Percentiles rank a stretch among this genome's conserved stretches.
Conservation (phyloP, 1,140 invertebrate species). For the Drosophila kanapiae region DNA sequence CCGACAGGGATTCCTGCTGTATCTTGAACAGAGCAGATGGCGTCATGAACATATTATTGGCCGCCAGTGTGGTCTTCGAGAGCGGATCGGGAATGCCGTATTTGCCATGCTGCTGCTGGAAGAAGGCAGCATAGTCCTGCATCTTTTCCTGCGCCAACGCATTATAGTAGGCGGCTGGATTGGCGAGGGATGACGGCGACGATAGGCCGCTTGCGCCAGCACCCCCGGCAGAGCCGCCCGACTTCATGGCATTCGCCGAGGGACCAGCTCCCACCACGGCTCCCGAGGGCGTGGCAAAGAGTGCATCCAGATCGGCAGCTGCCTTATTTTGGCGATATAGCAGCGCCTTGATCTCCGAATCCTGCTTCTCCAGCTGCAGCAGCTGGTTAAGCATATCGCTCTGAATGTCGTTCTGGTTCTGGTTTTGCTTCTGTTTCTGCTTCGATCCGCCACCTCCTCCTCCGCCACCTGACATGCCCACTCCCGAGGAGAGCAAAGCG, state of each 20-base stretch:
- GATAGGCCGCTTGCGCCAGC: constrained; percentile 41
- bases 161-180: constrained; percentile 79
- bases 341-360: constrained; percentile 75
- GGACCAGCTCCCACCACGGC: constrained; percentile 53
- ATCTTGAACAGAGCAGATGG: constrained; percentile 86
- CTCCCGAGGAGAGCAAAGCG: constrained; percentile 66
- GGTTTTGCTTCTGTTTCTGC: constrained; percentile 34
- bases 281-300: constrained; percentile 71
- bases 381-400: constrained; percentile 82
- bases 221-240: constrained; percentile 15
- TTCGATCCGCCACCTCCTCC: constrained; percentile 43
- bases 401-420: constrained; percentile 73
- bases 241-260: constrained; percentile 37
- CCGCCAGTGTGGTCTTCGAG: constrained; percentile 89
- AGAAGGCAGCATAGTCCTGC: constrained; percentile 82
- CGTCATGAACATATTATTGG: constrained; percentile 89
- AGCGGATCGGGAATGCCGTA: constrained; percentile 88
- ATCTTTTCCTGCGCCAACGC: constrained; percentile 81
- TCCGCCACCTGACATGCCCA: constrained; percentile 40
- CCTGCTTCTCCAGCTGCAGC: constrained; percentile 79
- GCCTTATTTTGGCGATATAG: constrained; percentile 80
- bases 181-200: constrained; percentile 61
- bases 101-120: constrained; percentile 80
- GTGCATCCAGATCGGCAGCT: constrained; percentile 75
- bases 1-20: constrained; percentile 86